phyloP scores from a whole-genome alignment of 2,797 vertebrate genomes.

The Dendrocincla fuliginosa region DNA sequence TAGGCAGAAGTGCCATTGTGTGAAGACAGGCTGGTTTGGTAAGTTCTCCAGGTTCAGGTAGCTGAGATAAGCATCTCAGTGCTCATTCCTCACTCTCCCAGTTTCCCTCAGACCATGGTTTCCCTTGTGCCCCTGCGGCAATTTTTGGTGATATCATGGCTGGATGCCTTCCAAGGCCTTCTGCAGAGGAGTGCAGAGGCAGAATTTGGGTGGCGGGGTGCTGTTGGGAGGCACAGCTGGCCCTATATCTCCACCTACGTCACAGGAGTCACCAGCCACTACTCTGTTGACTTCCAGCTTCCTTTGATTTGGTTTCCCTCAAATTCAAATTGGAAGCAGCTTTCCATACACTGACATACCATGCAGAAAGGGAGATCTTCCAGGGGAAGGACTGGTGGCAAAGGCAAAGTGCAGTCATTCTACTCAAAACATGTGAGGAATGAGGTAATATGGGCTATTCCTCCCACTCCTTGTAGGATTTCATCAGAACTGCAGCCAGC shows the following conservation, averaged over 20 bases:
- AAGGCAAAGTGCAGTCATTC: background rate
- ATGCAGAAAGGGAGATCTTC: background rate
- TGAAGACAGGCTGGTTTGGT: background rate
- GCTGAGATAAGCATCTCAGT: accelerated
- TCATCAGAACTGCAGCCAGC: conserved; percentile 53
- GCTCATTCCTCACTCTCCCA: background rate
- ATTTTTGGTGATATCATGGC: background rate
- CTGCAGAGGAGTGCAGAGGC: background rate
- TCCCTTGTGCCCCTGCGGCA: background rate
- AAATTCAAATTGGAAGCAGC: background rate
- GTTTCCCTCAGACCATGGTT: background rate
- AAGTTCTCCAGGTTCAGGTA: background rate
- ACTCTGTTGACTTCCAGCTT: background rate
- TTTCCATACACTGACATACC: background rate
- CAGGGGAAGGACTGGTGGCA: background rate
- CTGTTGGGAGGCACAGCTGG: background rate
- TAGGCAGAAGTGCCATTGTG: background rate
- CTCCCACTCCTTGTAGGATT: background rate
- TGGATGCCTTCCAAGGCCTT: background rate
- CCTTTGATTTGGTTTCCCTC: background rate
- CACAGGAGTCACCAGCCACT: background rate
- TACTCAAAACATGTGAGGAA: conserved; percentile 14
- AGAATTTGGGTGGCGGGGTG: background rate
- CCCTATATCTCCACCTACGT: accelerated
- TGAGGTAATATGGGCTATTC: conserved; percentile 27